Evolutionary conservation across 2,113 vertebrate genomes (phyloP), one percentile per base, ranked within the genome.

Genomic region (Hippocampus zosterae): DNA sequence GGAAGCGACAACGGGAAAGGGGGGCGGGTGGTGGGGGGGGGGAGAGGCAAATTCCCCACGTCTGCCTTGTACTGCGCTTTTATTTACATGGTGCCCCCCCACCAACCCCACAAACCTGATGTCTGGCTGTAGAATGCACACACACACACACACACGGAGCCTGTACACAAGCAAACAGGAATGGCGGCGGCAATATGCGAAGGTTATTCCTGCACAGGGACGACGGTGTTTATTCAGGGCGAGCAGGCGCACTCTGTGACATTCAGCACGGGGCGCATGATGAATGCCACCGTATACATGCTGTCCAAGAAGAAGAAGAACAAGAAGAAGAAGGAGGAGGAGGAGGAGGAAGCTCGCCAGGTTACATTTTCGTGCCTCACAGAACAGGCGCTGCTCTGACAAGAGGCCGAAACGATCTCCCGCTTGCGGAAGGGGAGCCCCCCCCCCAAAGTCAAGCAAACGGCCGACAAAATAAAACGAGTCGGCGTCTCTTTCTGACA

Each of bases 141-240:
- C 72, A 52, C 53, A 27, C 69, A 48, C 64, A 67, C 68, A 52
- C 27, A 63, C 55, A 75, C 69, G 50, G 57, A 33, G 9, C 29
- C 65, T 13, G 65, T 67, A 67, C 65, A 67, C 65, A 67, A 53
- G 65, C 65, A 67, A 67, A 73, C 25, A 68, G 50, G 83, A 78
- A 77, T 59, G 73, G 74, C 81, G 76, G 83, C 59, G 52, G 75
- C 79, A 81, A 84, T 85, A 87, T 84, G 77, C 85, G 88, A 88
- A 88, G 85, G 88, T 90, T 89, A 88, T 84, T 86, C 87, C 82
- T 85, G 85, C 73, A 67, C 81, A 85, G 79, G 74, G 85, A 85
- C 84, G 86, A 87, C 80, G 82, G 84, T 89, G 89, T 90, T 90
- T 90, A 88, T 88, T 88, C 84, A 87, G 79, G 83, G 83, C 81